These are phyloP conservation scores for Biston stratarius DNA, from an alignment of 2,888 invertebrate genomes.

Conservation along the genomic window DNA sequence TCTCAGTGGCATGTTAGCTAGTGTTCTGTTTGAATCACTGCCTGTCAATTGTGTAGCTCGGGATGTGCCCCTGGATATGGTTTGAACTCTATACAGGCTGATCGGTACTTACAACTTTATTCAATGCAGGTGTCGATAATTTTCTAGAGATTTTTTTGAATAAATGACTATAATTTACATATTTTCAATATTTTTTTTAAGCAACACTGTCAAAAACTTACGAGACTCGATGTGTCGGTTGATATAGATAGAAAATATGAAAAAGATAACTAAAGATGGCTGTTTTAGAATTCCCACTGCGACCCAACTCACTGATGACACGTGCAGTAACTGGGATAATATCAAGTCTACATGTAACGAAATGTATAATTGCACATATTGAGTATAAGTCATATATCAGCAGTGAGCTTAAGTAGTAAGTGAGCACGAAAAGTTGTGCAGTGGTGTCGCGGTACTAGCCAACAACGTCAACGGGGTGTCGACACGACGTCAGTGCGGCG, in stretches of 20 bases:
- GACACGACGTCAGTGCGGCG: not conserved
- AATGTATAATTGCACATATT: not conserved
- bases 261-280: conserved; percentile 2
- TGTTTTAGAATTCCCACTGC: conserved; percentile 8
- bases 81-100: too few species aligned
- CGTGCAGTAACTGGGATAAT: not conserved
- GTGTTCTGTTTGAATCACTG: too few species aligned
- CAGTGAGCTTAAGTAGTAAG: not conserved
- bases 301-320: conserved; percentile 4
- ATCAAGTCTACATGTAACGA: not conserved
- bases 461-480: not conserved
- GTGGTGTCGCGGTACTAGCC: not conserved
- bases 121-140: too few species aligned
- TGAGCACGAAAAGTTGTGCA: conserved; percentile 4
- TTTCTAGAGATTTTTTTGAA: too few species aligned
- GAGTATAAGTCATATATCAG: not conserved
- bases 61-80: too few species aligned
- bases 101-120: too few species aligned
- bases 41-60: too few species aligned
- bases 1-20: too few species aligned
- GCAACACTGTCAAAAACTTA: not conserved
- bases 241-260: not conserved
- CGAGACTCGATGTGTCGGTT: conserved; percentile 2
- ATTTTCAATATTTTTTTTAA: not conserved
- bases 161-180: too few species aligned